phyloP scores from a whole-genome alignment of 2,797 vertebrate genomes.

The Liparis tanakae region DNA sequence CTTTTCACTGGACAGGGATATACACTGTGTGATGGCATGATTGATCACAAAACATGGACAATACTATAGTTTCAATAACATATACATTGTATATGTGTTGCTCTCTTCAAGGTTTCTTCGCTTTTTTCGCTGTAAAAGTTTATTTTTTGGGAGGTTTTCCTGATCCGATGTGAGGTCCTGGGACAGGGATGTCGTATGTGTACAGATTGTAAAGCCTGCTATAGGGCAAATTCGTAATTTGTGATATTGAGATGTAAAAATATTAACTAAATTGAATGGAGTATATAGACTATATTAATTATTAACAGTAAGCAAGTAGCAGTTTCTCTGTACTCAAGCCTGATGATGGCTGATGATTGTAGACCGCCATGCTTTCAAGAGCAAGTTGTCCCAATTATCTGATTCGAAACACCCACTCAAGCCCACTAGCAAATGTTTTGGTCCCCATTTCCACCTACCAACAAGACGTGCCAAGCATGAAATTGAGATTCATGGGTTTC shows the following conservation, averaged over 20 bases:
- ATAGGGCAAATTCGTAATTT: too few relatives aligned
- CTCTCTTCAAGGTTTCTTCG: too few relatives aligned
- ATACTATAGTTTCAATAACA: neutral
- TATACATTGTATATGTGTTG: too few relatives aligned
- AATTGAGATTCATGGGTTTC: constrained; percentile 68
- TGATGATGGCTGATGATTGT: constrained; percentile 13
- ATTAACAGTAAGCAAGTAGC: constrained; percentile 12
- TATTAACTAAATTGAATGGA: too few relatives aligned
- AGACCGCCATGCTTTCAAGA: constrained; percentile 19
- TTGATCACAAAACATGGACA: constrained; percentile 13
- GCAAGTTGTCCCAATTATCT: constrained; percentile 58
- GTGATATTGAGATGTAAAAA: too few relatives aligned
- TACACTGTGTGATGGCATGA: neutral
- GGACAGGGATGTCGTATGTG: too few relatives aligned
- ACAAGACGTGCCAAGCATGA: constrained; percentile 64
- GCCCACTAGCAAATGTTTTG: constrained; percentile 58
- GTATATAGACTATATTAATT: neutral
- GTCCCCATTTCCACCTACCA: constrained; percentile 71
- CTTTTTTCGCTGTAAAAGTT: too few relatives aligned
- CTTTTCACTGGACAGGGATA: constrained; percentile 18
- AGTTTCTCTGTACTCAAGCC: constrained; percentile 9
- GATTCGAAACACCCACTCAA: constrained; percentile 69
- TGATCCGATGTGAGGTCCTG: too few relatives aligned
- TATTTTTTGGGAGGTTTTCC: too few relatives aligned
- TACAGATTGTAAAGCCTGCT: too few relatives aligned